A percentile compares a stretch with the other conserved stretches of the same genome.
phyloP scores from a whole-genome alignment of 2,113 vertebrate species.

The Colaptes auratus region DNA sequence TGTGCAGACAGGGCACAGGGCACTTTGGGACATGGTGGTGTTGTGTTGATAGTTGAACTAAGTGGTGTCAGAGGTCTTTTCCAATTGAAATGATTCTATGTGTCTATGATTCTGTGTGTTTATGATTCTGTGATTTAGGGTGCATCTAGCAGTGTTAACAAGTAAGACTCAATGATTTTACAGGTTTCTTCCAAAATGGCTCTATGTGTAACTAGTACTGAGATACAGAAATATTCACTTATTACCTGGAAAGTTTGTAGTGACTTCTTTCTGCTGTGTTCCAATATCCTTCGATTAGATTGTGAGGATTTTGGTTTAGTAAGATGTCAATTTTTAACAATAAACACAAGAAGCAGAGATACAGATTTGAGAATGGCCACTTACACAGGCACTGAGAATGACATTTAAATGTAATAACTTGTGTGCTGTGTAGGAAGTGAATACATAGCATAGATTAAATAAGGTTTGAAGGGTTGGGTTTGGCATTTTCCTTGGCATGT shows the following conservation, averaged over 20 bases:
- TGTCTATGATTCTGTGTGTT: no score
- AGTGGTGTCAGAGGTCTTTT: no score
- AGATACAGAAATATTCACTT: background rate
- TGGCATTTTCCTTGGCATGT: background rate
- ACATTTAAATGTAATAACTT: background rate
- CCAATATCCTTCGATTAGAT: background rate
- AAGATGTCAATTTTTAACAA: background rate
- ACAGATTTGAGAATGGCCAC: background rate
- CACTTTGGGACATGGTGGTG: no score
- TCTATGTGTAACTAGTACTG: background rate
- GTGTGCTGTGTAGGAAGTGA: background rate
- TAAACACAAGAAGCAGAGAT: background rate
- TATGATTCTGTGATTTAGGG: no score
- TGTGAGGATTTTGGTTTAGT: background rate
- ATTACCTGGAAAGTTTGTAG: background rate
- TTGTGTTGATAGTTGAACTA: no score
- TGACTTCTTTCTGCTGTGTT: background rate
- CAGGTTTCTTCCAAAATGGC: no score
- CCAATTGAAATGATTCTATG: no score
- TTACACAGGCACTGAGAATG: background rate
- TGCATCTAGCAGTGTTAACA: no score
- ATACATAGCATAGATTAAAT: background rate
- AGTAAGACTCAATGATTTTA: no score
- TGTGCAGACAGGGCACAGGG: no score
- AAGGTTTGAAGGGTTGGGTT: background rate